Conservation (phyloP, 1,140 invertebrate genomes). For the Drosophila littoralis region DNA sequence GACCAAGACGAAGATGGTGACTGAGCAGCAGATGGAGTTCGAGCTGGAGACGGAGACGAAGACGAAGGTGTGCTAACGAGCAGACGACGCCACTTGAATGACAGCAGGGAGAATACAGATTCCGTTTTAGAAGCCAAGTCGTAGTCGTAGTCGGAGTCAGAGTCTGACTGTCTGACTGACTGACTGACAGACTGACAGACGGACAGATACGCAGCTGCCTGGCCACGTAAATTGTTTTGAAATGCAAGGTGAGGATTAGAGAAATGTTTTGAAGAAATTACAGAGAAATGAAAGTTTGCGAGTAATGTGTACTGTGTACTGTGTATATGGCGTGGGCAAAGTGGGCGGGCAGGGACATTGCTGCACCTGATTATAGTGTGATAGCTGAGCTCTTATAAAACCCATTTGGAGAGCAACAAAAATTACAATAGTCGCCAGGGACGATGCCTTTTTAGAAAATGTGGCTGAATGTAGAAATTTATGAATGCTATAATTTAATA, state of each 20-base stretch:
- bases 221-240: slow-evolving; percentile 72
- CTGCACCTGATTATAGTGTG: slow-evolving; percentile 20
- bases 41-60: slow-evolving; percentile 2
- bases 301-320: slow-evolving; percentile 54
- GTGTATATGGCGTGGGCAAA: not conserved
- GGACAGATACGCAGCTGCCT: slow-evolving; percentile 38
- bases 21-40: slow-evolving; percentile 4
- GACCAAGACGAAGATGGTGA: slow-evolving; percentile 15
- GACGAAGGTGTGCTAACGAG: slow-evolving; percentile 70
- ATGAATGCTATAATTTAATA: slow-evolving; percentile 1
- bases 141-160: not conserved
- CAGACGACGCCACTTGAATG: slow-evolving; percentile 78
- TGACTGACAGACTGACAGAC: not conserved
- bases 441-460: slow-evolving; percentile 6
- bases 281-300: slow-evolving; percentile 68
- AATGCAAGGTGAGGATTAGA: slow-evolving; percentile 76
- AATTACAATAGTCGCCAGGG: not conserved
- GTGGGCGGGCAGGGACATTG: not conserved
- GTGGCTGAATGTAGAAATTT: not conserved
- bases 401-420: not conserved
- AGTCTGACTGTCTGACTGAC: slow-evolving; percentile 2
- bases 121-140: slow-evolving; percentile 13
- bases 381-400: slow-evolving; percentile 6
- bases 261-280: slow-evolving; percentile 65
- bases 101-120: slow-evolving; percentile 58